These are phyloP conservation scores for Trididemnum nubilum DNA, from an alignment of 23 tunicate species.

Conservation along the genomic window DNA sequence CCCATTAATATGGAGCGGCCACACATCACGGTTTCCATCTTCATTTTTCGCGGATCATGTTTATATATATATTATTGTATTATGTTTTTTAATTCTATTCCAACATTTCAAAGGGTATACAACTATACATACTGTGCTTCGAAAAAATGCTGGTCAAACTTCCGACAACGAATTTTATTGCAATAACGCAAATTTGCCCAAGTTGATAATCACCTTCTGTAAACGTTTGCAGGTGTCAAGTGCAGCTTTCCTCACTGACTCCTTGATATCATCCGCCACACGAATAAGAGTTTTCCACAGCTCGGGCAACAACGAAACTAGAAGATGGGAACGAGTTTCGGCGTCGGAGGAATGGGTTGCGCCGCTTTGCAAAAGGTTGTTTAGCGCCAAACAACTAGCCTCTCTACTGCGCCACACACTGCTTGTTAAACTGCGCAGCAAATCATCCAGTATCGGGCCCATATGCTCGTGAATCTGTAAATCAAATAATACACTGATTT, in stretches of 20 bases:
- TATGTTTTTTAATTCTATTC: too few species aligned
- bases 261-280: constrained; percentile 82
- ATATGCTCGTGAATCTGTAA: constrained; percentile 45
- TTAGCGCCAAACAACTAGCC: constrained; percentile 66
- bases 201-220: too few species aligned
- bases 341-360: not conserved
- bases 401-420: constrained; percentile 75
- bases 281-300: constrained; percentile 56
- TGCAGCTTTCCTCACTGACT: constrained; percentile 71
- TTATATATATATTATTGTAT: too few species aligned
- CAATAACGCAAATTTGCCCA: too few species aligned
- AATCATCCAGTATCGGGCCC: constrained; percentile 44
- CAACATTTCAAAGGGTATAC: too few species aligned
- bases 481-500: too few species aligned
- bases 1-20: too few species aligned
- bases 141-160: too few species aligned
- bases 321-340: not conserved
- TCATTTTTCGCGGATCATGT: too few species aligned
- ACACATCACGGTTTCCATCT: too few species aligned
- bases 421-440: constrained; percentile 40
- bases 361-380: constrained; percentile 69
- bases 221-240: constrained; percentile 44
- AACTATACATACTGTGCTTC: too few species aligned
- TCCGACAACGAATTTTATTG: too few species aligned
- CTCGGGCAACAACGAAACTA: constrained; percentile 34